phyloP scores from a whole-genome alignment of 2,888 invertebrate species.

The Volucella zonaria region DNA sequence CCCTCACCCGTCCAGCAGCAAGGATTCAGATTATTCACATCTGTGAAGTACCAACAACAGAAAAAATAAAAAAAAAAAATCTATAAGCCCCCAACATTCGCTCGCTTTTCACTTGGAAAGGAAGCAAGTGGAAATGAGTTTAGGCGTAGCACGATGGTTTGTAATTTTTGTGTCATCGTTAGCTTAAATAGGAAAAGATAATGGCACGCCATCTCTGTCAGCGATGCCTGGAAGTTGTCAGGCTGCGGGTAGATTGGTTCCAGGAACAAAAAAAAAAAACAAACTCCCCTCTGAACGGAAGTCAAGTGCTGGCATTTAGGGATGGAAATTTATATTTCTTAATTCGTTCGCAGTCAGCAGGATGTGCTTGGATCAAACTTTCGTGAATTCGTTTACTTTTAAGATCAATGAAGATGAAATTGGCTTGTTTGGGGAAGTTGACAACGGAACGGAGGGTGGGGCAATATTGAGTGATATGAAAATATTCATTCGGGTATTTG shows the following conservation, averaged over 20 bases:
- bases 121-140: constrained; percentile 42
- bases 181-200: constrained; percentile 48
- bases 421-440: constrained; percentile 49
- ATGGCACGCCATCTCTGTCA: constrained; percentile 17
- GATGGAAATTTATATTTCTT: constrained; percentile 41
- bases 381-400: constrained; percentile 65
- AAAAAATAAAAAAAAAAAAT: neutral
- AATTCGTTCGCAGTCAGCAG: constrained; percentile 1
- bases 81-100: constrained; percentile 28
- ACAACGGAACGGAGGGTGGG: constrained; percentile 10
- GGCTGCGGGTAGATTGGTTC: neutral
- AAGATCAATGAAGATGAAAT: constrained; percentile 52
- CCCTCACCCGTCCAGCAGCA: neutral
- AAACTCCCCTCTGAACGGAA: constrained; percentile 17
- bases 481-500: constrained; percentile 26
- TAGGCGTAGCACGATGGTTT: constrained; percentile 7
- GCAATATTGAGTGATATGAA: constrained; percentile 37
- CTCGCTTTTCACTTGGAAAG: neutral
- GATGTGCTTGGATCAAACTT: constrained; percentile 55
- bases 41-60: neutral
- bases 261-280: constrained; percentile 5
- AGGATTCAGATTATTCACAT: neutral
- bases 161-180: constrained; percentile 50
- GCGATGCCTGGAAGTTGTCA: constrained; percentile 14
- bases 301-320: constrained; percentile 58